These are phyloP conservation scores for Drosophila pseudotalamancana DNA, from an alignment of 2,888 invertebrate genomes.

Conservation along the genomic window DNA sequence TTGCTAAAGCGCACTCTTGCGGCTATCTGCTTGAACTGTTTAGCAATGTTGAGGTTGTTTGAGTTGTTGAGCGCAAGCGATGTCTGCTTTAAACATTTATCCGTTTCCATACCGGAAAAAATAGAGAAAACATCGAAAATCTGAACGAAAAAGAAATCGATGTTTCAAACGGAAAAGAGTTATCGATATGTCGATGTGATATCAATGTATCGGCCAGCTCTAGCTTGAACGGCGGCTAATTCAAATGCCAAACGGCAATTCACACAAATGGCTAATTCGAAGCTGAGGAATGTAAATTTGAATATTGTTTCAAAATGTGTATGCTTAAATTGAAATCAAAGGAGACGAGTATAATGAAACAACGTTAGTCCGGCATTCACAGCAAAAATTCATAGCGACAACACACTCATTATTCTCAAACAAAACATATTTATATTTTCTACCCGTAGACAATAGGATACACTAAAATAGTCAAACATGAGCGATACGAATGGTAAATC, in stretches of 20 bases:
- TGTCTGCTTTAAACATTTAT: neutral
- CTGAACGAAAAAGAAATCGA: too few species aligned
- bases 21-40: too few species aligned
- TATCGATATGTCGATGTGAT: neutral
- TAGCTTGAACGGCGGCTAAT: neutral
- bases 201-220: too few species aligned
- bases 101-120: too few species aligned
- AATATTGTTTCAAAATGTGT: neutral
- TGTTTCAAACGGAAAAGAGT: neutral
- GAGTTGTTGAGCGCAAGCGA: too few species aligned
- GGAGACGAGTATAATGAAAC: neutral
- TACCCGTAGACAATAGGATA: slow-evolving; percentile 16
- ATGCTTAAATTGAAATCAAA: neutral
- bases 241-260: neutral
- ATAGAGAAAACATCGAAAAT: too few species aligned
- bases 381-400: slow-evolving; percentile 31
- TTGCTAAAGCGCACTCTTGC: neutral
- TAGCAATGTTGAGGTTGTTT: neutral
- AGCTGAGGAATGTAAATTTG: too few species aligned
- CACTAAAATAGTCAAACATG: slow-evolving; percentile 18
- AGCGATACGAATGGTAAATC: slow-evolving; percentile 27
- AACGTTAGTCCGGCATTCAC: neutral
- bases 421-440: slow-evolving; percentile 22
- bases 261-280: too few species aligned
- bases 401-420: slow-evolving; percentile 19